phyloP scores from a whole-genome alignment of 2,113 vertebrate species.

The Redunca redunca region DNA sequence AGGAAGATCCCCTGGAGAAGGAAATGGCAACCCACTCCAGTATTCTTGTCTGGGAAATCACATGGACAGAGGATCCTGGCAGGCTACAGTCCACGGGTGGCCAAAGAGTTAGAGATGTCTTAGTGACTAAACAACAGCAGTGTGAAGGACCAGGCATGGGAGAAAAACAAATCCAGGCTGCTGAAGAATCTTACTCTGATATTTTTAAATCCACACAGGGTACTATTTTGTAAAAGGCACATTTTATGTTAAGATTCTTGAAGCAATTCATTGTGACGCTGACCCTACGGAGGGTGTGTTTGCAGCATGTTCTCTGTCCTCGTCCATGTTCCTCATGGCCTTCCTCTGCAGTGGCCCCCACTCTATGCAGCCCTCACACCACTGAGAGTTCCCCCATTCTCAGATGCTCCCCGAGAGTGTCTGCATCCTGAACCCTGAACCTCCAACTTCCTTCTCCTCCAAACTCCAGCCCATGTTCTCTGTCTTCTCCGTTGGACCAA shows the following conservation, averaged over 20 bases:
- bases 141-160: neutral
- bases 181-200: neutral
- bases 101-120: neutral
- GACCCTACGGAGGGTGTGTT: neutral
- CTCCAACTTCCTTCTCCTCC: no score
- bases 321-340: neutral
- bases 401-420: neutral
- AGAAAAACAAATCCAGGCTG: neutral
- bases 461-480: neutral
- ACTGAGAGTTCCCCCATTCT: neutral
- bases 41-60: neutral
- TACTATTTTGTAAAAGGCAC: neutral
- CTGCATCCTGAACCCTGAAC: neutral
- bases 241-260: neutral
- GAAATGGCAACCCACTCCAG: neutral
- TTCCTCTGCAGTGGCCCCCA: neutral
- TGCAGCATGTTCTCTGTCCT: accelerated
- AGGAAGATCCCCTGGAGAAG: neutral
- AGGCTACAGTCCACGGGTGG: neutral
- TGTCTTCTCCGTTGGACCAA: neutral
- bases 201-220: neutral
- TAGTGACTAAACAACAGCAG: neutral
- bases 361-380: no score
- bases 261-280: neutral
- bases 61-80: neutral